These are phyloP conservation scores for Sinocyclocheilus anophthalmus DNA, from an alignment of 2,113 vertebrate species.

Conservation along the genomic window DNA sequence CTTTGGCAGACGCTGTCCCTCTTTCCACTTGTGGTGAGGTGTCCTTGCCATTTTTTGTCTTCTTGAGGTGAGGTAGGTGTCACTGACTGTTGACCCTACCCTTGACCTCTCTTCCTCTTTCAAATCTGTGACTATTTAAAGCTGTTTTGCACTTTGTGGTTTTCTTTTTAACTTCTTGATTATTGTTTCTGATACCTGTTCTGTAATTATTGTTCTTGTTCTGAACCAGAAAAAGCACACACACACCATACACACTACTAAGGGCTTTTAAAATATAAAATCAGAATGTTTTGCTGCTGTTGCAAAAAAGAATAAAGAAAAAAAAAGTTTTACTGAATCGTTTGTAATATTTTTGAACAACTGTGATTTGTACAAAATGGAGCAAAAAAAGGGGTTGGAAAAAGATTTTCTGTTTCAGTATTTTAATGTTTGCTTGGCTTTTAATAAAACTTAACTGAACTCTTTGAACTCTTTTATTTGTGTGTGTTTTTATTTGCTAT, in stretches of 20 bases:
- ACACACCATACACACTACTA: slow-evolving; percentile 63
- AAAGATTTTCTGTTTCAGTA: slow-evolving; percentile 77
- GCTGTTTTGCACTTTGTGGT: slow-evolving; percentile 72
- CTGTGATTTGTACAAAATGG: slow-evolving; percentile 80
- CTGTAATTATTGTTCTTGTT: slow-evolving; percentile 64
- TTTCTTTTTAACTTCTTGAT: slow-evolving; percentile 39
- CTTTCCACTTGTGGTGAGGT: slow-evolving; percentile 5
- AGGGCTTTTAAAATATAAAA: slow-evolving; percentile 77
- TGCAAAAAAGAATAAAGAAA: slow-evolving; percentile 60
- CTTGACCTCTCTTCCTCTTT: slow-evolving; percentile 50
- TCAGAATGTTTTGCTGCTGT: slow-evolving; percentile 81
- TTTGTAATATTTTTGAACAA: slow-evolving; percentile 82
- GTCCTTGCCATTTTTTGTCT: background rate
- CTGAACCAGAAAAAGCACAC: slow-evolving; percentile 64
- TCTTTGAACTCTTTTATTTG: slow-evolving; percentile 59
- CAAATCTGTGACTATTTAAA: slow-evolving; percentile 64
- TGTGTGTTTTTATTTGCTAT: background rate
- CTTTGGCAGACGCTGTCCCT: background rate
- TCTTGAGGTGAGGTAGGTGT: slow-evolving; percentile 6
- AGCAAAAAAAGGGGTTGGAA: slow-evolving; percentile 55
- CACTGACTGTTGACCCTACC: background rate
- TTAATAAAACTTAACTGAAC: slow-evolving; percentile 79
- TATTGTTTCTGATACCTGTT: slow-evolving; percentile 36
- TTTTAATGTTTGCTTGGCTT: slow-evolving; percentile 82
- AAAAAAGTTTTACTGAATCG: slow-evolving; percentile 68